Base-by-base conservation (phyloP, 2,797 vertebrate genomes). In the Lindbergichthys nudifrons region DNA sequence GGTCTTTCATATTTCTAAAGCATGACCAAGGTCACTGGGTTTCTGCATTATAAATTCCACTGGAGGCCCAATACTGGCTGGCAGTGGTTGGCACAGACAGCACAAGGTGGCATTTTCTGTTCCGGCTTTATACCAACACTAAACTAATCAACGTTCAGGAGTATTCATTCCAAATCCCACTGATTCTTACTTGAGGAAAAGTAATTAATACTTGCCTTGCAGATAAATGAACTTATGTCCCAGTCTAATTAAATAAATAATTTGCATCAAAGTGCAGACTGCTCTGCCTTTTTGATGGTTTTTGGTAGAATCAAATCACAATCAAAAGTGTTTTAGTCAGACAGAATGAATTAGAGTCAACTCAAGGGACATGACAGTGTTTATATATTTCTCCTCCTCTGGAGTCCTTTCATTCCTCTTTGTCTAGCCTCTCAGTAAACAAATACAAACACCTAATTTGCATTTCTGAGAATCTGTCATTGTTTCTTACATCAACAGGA, bases 1-100 rank as follows among this genome's bases (percentile, higher is more conserved):
- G 42, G 48, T 66, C 54, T 66, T 70, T 86, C 23, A 57, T 63
- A 59, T 79, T 68, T 79, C 45, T 11, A 10, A 78, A 82, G 82
- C 62, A 52, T 10, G 69, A 64, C 52, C 63, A 52, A 76, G 85
- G 88, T 90, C 88, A 85, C 23, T 0, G 57, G 62, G 73, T 83
- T 86, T 72, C 75, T 71, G 73, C 70, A 57, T 84, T 78, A 68
- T 5, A 82, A 84, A 89, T 87, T 90, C 88, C 83, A 71, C 62
- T 14, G 73, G 69, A 75, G 75, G 45, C 62, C 57, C 5, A 19
- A 66, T n/a, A 47, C n/a, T 51, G 39, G 61, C 67, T 82, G 77
- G 79, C 32, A 57, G 65, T 32, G 69, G 39, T 48, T 80, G 75
- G 63, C 5, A 2, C 75, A 77, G 26, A 26, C 26, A 26, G 26